Conservation (phyloP, 2,797 vertebrate species). For the Rhinoraja longicauda region DNA sequence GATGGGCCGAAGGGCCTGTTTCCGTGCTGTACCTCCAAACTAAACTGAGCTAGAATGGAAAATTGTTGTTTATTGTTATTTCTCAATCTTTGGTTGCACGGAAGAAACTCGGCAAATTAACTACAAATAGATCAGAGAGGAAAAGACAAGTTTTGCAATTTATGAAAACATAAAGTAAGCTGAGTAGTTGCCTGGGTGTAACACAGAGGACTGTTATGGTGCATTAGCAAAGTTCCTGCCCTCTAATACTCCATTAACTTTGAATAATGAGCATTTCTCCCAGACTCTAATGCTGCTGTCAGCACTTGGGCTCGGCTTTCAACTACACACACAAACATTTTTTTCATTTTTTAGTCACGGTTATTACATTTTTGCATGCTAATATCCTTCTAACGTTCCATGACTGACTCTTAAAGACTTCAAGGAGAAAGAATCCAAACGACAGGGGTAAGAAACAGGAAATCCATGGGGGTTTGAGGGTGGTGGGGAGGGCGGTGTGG, state of each 20-base stretch:
- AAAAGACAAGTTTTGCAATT: neutral
- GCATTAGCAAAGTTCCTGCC: slow-evolving; percentile 40
- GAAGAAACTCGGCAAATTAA: slow-evolving; percentile 26
- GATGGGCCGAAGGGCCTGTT: too few species aligned
- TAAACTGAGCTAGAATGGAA: too few species aligned
- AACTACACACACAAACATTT: slow-evolving; percentile 40
- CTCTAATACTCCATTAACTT: slow-evolving; percentile 39
- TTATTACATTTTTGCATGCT: slow-evolving; percentile 44
- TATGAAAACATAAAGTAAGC: neutral
- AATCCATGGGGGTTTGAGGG: slow-evolving; percentile 28
- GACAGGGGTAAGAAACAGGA: neutral
- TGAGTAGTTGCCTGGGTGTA: neutral
- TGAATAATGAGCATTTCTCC: slow-evolving; percentile 41
- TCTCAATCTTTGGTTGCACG: neutral
- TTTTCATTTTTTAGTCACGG: slow-evolving; percentile 43
- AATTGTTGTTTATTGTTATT: neutral
- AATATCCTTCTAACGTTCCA: slow-evolving; percentile 42
- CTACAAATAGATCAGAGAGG: slow-evolving; percentile 40
- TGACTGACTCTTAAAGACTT: slow-evolving; percentile 43
- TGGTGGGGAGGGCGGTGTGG: slow-evolving; percentile 10
- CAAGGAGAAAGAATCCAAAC: slow-evolving; percentile 32
- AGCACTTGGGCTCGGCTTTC: slow-evolving; percentile 40
- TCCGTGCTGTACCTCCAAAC: too few species aligned
- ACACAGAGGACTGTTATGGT: neutral
- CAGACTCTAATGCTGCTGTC: slow-evolving; percentile 41